Conservation (phyloP, 2,113 vertebrate species). For the Hyperoodon ampullatus region DNA sequence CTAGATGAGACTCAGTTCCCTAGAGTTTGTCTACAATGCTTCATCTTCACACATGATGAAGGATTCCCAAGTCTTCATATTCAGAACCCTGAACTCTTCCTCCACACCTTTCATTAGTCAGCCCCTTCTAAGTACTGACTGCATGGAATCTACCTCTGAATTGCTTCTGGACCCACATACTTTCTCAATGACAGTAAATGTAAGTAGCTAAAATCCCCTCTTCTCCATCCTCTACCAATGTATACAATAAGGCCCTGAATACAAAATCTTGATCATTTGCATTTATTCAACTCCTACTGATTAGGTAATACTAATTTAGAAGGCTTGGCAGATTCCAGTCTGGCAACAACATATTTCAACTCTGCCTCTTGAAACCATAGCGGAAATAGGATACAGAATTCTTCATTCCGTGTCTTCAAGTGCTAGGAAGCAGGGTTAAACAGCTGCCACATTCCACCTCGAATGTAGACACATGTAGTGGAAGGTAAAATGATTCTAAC, state of each 20-base stretch:
- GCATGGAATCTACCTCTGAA: not conserved
- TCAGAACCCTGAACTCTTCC: not conserved
- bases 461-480: not conserved
- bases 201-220: not conserved
- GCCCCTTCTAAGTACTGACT: not conserved
- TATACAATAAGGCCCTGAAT: not conserved
- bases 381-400: conserved; percentile 31
- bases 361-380: not conserved
- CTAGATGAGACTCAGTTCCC: not conserved
- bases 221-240: not conserved
- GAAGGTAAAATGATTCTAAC: conserved; percentile 1
- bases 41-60: not conserved
- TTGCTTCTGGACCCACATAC: not conserved
- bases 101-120: not conserved
- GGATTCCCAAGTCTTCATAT: not conserved
- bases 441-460: not conserved
- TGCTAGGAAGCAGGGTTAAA: not conserved
- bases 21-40: not conserved
- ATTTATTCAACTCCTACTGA: not conserved
- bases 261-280: not conserved
- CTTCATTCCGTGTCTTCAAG: conserved; percentile 10
- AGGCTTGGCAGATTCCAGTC: not conserved
- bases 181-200: not conserved
- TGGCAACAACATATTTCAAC: not conserved
- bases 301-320: not conserved